phyloP scores from a whole-genome alignment of 2,797 vertebrate species.

The Pygocentrus nattereri region DNA sequence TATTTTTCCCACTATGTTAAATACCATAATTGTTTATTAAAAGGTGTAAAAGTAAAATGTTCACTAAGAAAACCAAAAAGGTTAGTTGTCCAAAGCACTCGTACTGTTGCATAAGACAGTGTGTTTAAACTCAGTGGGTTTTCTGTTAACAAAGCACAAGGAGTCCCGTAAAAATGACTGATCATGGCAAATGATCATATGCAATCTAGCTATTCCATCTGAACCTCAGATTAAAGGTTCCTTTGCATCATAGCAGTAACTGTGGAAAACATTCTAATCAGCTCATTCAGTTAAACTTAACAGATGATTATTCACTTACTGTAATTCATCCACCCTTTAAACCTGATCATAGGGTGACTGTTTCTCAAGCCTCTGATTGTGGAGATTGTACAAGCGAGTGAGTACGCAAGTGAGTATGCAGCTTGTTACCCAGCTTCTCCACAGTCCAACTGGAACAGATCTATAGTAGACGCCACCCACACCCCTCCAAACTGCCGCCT shows the following conservation, averaged over 20 bases:
- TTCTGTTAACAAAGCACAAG: too few species aligned
- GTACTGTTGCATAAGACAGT: too few species aligned
- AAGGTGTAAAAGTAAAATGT: too few species aligned
- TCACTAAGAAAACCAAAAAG: too few species aligned
- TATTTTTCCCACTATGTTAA: too few species aligned
- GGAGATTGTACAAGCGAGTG: neutral
- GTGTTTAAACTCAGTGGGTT: too few species aligned
- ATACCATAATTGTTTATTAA: too few species aligned
- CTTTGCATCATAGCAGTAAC: neutral
- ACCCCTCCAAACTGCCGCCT: constrained; percentile 8
- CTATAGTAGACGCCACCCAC: constrained; percentile 18
- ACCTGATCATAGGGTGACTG: neutral
- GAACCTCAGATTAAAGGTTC: neutral
- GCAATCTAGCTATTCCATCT: neutral
- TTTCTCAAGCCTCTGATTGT: constrained; percentile 7
- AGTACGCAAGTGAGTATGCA: neutral
- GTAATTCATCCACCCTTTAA: neutral
- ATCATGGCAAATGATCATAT: neutral
- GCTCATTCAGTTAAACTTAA: neutral
- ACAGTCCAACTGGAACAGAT: constrained; percentile 18
- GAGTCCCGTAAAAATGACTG: too few species aligned
- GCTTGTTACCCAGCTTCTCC: constrained; percentile 16
- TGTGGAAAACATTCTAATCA: neutral
- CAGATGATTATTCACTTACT: neutral
- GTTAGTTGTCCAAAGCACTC: too few species aligned